Conservation (phyloP, 2,797 vertebrate genomes). For the Dromococcyx pavoninus region DNA sequence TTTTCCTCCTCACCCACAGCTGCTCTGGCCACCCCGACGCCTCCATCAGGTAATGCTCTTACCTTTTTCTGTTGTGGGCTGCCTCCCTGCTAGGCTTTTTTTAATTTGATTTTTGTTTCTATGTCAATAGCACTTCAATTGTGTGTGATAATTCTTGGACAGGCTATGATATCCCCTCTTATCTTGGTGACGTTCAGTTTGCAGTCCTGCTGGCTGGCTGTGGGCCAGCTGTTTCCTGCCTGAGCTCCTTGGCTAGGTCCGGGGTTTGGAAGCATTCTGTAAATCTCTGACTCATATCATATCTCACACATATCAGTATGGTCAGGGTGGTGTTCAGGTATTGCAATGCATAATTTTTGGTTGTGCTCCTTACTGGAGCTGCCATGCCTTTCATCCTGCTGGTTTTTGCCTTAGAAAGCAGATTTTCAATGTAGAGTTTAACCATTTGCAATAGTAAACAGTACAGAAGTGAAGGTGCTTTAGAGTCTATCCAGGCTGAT, state of each 20-base stretch:
- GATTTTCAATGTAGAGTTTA: neutral
- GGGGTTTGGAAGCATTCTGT: neutral
- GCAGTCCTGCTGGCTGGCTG: no score
- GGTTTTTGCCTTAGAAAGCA: neutral
- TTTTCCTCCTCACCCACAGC: neutral
- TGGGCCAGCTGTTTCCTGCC: accelerated
- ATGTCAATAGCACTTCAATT: neutral
- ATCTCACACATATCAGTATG: no score
- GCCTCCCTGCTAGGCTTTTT: accelerated
- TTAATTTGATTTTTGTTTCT: neutral
- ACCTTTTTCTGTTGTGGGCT: neutral
- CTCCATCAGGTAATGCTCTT: neutral
- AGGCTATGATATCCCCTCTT: neutral
- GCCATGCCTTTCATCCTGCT: neutral
- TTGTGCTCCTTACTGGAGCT: neutral
- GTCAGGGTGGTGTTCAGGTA: neutral
- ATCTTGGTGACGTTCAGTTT: neutral
- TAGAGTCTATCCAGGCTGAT: neutral
- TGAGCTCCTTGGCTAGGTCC: neutral
- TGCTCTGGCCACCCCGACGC: neutral
- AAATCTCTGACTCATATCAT: neutral
- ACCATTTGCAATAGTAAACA: neutral
- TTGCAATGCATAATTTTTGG: neutral
- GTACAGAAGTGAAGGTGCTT: neutral
- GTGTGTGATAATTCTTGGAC: no score